Evolutionary conservation across 2,888 invertebrate species (phyloP), one percentile per base, ranked within the genome.

Genomic region (Pteria penguin): DNA sequence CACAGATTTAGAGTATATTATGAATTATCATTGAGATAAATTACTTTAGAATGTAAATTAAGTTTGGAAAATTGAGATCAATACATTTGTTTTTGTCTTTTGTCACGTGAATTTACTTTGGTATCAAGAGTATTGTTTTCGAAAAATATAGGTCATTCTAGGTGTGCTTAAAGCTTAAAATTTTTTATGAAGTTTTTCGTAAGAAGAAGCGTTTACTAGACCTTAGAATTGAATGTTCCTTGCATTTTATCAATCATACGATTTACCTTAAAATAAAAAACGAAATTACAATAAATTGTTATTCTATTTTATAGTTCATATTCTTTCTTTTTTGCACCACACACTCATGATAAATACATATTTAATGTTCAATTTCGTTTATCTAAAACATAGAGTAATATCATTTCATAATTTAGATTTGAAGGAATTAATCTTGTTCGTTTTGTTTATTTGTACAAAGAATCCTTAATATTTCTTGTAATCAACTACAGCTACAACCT

Each of bases 101-200:
- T n/a, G n/a, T n/a, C n/a, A n/a, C n/a, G n/a, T n/a, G n/a, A n/a
- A 57, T 72, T 65, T 57, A 31, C 33, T 72, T 72, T 72, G 65
- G 72, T 57, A 65, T 57, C 65, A 52, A 72, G 72, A 57, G 55
- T 72, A 58, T 72, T 33, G 24, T 32, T 31, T 31, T 11, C 3
- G 54, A 36, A n/a, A 57, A 55, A 57, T 55, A 18, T 68, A 31
- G 54, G 14, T 68, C 68, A 22, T 31, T 57, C 5, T 29, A 22
- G 4, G 55, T 55, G n/a, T 18, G n/a, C 4, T 8, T 22, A 3
- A 55, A 22, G 55, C n/a, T 55, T 55, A 11, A 45, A 45, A 1
- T 22, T 66, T 54, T 55, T 54, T 18, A n/a, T 24, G 3, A 54
- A 5, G 29, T 27, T 27, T 14, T 8, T n/a, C n/a, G 4, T 22